Percentiles rank a stretch among this genome's conserved stretches.
These are phyloP conservation scores for Drosophila antonietae DNA, from an alignment of 2,888 invertebrate species.

Conservation along the genomic window DNA sequence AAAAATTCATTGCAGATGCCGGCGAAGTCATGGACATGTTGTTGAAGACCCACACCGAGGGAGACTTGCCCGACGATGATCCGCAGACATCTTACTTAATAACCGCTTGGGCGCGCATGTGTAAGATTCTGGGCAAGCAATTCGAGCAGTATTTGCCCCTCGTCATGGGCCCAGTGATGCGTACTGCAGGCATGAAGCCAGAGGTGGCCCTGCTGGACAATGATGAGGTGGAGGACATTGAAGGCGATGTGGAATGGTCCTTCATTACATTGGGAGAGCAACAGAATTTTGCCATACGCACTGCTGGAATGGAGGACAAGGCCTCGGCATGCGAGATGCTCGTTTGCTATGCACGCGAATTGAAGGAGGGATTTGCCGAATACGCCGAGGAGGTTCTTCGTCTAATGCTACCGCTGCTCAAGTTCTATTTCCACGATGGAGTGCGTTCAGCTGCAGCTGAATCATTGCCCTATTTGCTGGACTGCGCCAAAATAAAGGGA, in stretches of 20 bases:
- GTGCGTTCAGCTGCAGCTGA: slow-evolving; percentile 95
- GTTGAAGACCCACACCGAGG: slow-evolving; percentile 94
- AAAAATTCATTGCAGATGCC: slow-evolving; percentile 95
- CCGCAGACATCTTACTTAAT: slow-evolving; percentile 99
- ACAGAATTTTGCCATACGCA: slow-evolving; percentile 95
- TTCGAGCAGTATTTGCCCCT: slow-evolving; percentile 95
- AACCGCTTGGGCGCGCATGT: slow-evolving; percentile 99
- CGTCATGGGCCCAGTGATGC: slow-evolving; percentile 95
- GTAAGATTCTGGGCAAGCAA: slow-evolving; percentile 94
- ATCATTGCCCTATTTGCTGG: slow-evolving; percentile 92
- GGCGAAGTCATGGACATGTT: slow-evolving; percentile 98
- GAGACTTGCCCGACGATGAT: slow-evolving; percentile 95
- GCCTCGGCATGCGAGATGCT: slow-evolving; percentile 97
- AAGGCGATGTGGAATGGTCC: slow-evolving; percentile 94
- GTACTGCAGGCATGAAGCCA: slow-evolving; percentile 94
- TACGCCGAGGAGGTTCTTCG: slow-evolving; percentile 91
- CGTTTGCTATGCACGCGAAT: slow-evolving; percentile 95
- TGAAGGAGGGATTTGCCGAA: slow-evolving; percentile 89
- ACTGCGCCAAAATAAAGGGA: slow-evolving; percentile 93
- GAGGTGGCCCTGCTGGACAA: slow-evolving; percentile 94
- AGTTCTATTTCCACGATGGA: slow-evolving; percentile 95
- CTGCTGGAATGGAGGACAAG: slow-evolving; percentile 95
- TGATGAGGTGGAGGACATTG: slow-evolving; percentile 91
- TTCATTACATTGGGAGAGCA: slow-evolving; percentile 95
- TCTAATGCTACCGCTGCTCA: slow-evolving; percentile 92